phyloP scores from a whole-genome alignment of 1,140 invertebrate genomes.

The Pantala flavescens region DNA sequence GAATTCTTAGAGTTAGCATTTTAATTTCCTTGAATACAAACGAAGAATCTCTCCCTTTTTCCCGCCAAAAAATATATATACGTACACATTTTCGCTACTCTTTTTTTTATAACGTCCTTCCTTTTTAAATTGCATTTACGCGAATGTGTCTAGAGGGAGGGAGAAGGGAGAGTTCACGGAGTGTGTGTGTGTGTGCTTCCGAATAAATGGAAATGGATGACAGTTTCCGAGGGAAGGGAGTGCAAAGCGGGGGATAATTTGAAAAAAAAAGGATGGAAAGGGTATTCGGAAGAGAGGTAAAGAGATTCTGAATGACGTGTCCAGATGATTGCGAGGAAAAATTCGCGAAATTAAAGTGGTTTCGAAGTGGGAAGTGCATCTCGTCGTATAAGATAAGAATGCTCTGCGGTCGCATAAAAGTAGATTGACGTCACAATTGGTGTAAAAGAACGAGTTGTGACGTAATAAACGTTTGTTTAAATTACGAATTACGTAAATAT shows the following conservation, averaged over 20 bases:
- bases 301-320: neutral
- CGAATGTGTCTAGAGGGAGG: neutral
- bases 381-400: too few relatives aligned
- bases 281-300: neutral
- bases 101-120: neutral
- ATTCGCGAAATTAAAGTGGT: neutral
- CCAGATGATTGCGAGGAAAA: neutral
- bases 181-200: neutral
- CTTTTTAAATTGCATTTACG: neutral
- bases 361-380: neutral
- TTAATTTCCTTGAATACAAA: too few relatives aligned
- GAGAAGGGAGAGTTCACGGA: neutral
- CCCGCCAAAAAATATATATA: too few relatives aligned
- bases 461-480: too few relatives aligned
- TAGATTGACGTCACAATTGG: too few relatives aligned
- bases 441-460: too few relatives aligned
- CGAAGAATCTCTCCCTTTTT: too few relatives aligned
- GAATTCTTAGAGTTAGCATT: too few relatives aligned
- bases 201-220: slow-evolving; percentile 1
- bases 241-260: neutral
- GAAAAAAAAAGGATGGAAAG: neutral
- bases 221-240: neutral
- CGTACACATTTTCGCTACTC: too few relatives aligned
- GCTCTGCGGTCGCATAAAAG: too few relatives aligned
- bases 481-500: too few relatives aligned